Percentiles rank a stretch among this genome's conserved stretches.
Evolutionary conservation across 2,113 vertebrate genomes (phyloP).

Genomic region (Prinia subflava): DNA sequence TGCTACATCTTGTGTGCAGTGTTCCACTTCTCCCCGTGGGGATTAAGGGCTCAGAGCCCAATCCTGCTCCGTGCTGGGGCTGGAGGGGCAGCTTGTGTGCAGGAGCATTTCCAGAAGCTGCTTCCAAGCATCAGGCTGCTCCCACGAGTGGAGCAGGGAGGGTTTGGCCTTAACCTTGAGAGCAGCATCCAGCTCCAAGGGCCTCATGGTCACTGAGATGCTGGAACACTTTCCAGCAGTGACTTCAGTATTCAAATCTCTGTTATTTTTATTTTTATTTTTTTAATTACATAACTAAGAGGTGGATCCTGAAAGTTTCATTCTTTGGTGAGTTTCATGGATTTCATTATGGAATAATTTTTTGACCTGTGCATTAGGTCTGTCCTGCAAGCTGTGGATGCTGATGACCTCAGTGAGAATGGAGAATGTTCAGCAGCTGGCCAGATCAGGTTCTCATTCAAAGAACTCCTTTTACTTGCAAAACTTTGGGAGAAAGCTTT

Average conservation of each 20-base stretch:
- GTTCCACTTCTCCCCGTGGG: background rate
- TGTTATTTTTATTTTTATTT: background rate
- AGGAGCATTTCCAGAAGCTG: conserved; percentile 33
- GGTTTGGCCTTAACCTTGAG: background rate
- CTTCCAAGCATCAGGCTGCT: conserved; percentile 31
- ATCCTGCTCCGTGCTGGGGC: background rate
- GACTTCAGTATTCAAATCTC: conserved; percentile 1
- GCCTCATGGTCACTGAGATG: background rate
- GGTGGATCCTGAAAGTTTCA: background rate
- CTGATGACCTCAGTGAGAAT: background rate
- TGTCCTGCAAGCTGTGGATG: background rate
- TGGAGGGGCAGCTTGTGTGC: background rate
- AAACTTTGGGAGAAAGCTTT: conserved; percentile 36
- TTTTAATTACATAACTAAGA: background rate
- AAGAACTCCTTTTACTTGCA: conserved; percentile 47
- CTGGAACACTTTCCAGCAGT: background rate
- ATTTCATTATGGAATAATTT: background rate
- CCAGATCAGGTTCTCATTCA: conserved; percentile 28
- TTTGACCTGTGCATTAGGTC: background rate
- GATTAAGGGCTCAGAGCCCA: conserved; percentile 50
- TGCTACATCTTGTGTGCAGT: conserved; percentile 39
- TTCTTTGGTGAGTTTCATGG: background rate
- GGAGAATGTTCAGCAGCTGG: background rate
- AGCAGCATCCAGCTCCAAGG: background rate
- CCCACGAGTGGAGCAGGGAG: background rate